These are phyloP conservation scores for Crioceris asparagi DNA, from an alignment of 2,888 invertebrate genomes.

Conservation along the genomic window DNA sequence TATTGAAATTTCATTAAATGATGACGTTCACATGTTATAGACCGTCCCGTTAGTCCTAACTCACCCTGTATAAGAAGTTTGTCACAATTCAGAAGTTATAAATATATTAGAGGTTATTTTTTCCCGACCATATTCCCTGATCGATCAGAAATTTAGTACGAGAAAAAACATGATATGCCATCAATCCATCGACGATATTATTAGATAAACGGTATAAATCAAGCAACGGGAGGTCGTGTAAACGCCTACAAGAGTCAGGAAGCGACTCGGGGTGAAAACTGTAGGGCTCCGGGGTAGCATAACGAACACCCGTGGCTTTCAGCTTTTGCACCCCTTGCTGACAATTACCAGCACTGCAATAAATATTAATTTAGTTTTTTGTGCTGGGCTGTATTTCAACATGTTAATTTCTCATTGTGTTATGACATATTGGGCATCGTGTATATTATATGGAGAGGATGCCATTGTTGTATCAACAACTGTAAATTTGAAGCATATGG, in stretches of 20 bases:
- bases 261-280: slow-evolving; percentile 9
- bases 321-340: slow-evolving; percentile 6
- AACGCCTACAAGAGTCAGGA: slow-evolving; percentile 20
- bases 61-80: too few species aligned
- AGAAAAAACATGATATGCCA: too few species aligned
- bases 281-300: slow-evolving; percentile 15
- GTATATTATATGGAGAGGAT: too few species aligned
- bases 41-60: too few species aligned
- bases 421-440: slow-evolving; percentile 26
- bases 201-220: slow-evolving; percentile 27
- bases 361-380: slow-evolving; percentile 34
- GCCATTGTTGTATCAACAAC: slow-evolving; percentile 1
- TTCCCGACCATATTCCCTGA: too few species aligned
- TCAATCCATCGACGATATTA: too few species aligned
- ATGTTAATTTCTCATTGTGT: slow-evolving; percentile 31
- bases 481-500: background rate
- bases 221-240: slow-evolving; percentile 24
- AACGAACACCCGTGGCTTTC: slow-evolving; percentile 20
- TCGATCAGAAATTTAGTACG: too few species aligned
- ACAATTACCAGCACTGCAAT: slow-evolving; percentile 25
- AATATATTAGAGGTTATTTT: too few species aligned
- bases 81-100: too few species aligned
- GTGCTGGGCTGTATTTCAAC: slow-evolving; percentile 27
- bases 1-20: too few species aligned
- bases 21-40: too few species aligned